Base-by-base conservation (phyloP, 1,140 invertebrate genomes). In the Lepidurus apus region DNA sequence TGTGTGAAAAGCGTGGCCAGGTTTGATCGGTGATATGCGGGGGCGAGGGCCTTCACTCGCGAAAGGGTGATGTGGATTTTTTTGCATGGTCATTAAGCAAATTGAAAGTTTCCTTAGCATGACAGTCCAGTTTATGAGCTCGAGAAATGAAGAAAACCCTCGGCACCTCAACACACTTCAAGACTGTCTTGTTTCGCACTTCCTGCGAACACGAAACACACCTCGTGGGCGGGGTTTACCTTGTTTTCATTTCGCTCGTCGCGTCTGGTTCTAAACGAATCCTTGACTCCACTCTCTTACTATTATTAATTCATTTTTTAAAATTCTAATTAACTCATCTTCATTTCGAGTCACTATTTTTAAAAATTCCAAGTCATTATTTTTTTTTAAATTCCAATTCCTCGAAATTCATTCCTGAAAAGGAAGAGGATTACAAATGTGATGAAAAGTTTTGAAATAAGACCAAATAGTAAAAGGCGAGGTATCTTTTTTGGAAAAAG, bases 1-100 rank as follows among this genome's bases (percentile, higher is more conserved):
- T 65, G 53, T 65, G 53, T 65, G 53, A 65, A 65, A 65, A 65
- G 53, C 53, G 53, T 65, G 53, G 53, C 53, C 21, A 21, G 21
- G 21, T 13, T 17, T 65, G 13, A 34, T 65, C 53, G 53, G 53
- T 65, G 53, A 65, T 65, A 65, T 65, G 53, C 21, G 53, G 53
- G 53, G 53, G 53, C 17, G 21, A 21, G 21, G 21, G 21, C 17
- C 53, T 47, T 17, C 34, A 34, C 34, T 34, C 21, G 53, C 53
- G 53, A 65, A 65, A 4, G n/a, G 17, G 53, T 17, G 53, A 65
- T 65, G 53, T 4, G 17, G 53, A 65, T 21, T 1, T 34, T 34
- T 65, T 65, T 65, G 53, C 53, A 21, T 65, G 53, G 53, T 65
- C 53, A 65, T 65, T 65, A 65, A 65, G 53, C 21, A 65, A 65